Evolutionary conservation across 2,797 vertebrate genomes (phyloP).

Genomic region (Urosaurus nigricauda): DNA sequence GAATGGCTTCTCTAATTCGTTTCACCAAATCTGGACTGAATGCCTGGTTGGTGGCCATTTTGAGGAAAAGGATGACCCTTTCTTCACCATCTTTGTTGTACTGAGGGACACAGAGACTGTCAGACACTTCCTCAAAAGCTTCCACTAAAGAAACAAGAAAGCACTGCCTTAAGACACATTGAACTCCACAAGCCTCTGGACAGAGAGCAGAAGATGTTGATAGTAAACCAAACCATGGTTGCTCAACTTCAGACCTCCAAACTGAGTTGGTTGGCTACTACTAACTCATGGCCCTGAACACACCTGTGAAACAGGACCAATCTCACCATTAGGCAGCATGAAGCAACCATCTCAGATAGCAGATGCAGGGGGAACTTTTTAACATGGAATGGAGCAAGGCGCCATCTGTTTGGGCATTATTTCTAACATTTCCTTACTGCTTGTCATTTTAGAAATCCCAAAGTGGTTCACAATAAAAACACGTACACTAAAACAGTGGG

Average conservation of each 20-base stretch:
- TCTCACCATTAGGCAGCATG: too few species aligned
- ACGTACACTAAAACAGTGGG: too few species aligned
- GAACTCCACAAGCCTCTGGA: rapidly evolving
- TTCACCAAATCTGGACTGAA: constrained; percentile 84
- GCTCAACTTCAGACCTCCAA: background rate
- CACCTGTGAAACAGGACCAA: too few species aligned
- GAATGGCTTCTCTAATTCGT: constrained; percentile 86
- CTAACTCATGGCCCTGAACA: background rate
- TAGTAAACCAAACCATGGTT: background rate
- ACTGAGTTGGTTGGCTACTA: background rate
- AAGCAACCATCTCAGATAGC: too few species aligned
- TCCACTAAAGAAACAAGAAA: constrained; percentile 84
- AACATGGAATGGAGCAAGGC: too few species aligned
- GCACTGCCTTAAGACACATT: background rate
- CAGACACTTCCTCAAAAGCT: constrained; percentile 93
- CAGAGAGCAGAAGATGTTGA: background rate
- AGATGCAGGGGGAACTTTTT: too few species aligned
- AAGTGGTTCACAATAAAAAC: too few species aligned
- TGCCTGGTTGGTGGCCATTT: constrained; percentile 85
- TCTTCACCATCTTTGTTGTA: constrained; percentile 92
- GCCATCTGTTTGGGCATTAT: too few species aligned
- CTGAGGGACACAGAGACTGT: constrained; percentile 96
- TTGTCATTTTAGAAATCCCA: too few species aligned
- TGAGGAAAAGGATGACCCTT: constrained; percentile 92
- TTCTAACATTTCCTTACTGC: too few species aligned